Base-by-base conservation (phyloP, 2,797 vertebrate genomes). In the Epinephelus awoara region DNA sequence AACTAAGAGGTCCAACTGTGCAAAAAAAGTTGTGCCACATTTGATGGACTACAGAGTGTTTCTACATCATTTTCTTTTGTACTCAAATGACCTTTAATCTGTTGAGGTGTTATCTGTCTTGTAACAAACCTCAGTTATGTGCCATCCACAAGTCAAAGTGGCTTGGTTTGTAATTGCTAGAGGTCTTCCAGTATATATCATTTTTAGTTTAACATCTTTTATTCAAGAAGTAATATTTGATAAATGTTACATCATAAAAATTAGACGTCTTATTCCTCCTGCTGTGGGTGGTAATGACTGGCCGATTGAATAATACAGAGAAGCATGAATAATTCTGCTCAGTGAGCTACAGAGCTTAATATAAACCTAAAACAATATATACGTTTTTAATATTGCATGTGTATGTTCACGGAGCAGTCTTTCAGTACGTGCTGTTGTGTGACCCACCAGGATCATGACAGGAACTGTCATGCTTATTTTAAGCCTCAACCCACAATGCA, bases 401-500 rank as follows among this genome's bases (percentile, higher is more conserved):
- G 27, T 34, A 40, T 50, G 21, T 77, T 71, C 21, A 57, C n/a
- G 40, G n/a, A 46, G 23, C 13, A 51, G 8, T 50, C 51, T 13
- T 59, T 75, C 54, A 75, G 61, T 50, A 61, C 17, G 46, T 77
- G 72, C 38, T 27, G 54, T 55, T 81, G 29, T 83, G 79, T 84
- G 75, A 86, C 74, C 80, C 64, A 83, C 59, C 62, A 61, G 80
- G 87, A 89, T 89, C 80, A 87, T 82, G 73, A 77, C 65, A 85
- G 69, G 51, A 85, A 83, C 78, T 83, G 73, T 75, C 77, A 85
- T 75, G 90, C 66, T 86, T 86, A 89, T 90, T 92, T 91, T 87
- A 91, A 91, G 88, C 85, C 63, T 88, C 68, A 86, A 72, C 85
- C 91, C 88, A 92, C 69, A 89, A 90, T 91, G 86, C 90, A 87